Evolutionary conservation across 2,113 vertebrate species (phyloP), one percentile per base, ranked within the genome.

Genomic region (Poeciliopsis turrubarensis): DNA sequence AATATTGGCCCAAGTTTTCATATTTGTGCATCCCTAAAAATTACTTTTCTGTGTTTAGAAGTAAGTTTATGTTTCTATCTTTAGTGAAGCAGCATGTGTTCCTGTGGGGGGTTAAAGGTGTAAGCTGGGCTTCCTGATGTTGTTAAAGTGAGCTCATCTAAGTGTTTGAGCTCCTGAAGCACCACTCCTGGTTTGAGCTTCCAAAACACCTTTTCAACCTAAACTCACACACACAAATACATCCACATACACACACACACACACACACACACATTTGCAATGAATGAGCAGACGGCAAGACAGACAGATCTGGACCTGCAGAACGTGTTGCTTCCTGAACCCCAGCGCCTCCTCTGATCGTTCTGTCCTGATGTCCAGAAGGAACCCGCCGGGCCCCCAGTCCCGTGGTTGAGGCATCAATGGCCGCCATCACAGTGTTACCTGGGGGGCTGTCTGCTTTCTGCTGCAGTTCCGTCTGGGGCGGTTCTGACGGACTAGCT

Each of bases 281-380:
- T 67, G 47, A 73, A 82, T 76, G 54, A 79, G 65, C 70, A 67
- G 7, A 81, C 31, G 72, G 31, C 75, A 74, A 17, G 13, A 41
- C 73, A 29, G 1, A 80, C 57, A 72, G 26, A 63, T 29, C 67
- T 61, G 30, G 62, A 31, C 65, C 25, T 30, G 44, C 60, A 17
- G 47, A 72, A 67, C 73, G 68, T 60, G 25, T 54, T 72, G 77
- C 30, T 64, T 62, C 15, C 71, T 85, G 31, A 94, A 95, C 94
- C 95, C 94, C 88, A n/a, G 10, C 41, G 41, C 44, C 27, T 44
- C 54, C 75, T 37, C 54, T 0, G 6, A 27, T 51, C 66, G 9
- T 22, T 67, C 66, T 39, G 51, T 39, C 62, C 60, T n/a, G 78
- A 81, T 69, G 65, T 77, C 15, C 4, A 68, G 68, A 75, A 68